phyloP scores from a whole-genome alignment of 1,140 invertebrate species.

The Propsilocerus akamusi region DNA sequence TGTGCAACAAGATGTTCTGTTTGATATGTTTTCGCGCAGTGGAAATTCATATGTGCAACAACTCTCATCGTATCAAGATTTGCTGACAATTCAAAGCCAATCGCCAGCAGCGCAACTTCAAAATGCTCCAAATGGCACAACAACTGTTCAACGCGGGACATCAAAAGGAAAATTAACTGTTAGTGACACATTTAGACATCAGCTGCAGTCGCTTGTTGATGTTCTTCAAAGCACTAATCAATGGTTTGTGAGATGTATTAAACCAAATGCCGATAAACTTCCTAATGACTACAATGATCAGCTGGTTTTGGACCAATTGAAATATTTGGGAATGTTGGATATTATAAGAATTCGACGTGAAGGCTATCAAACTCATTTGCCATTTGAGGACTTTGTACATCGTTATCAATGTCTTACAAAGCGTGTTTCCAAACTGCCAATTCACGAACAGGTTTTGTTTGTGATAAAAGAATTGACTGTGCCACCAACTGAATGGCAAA shows the following conservation, averaged over 20 bases:
- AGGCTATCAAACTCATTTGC: constrained; percentile 80
- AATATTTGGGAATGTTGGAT: constrained; percentile 90
- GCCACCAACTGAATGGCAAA: constrained; percentile 68
- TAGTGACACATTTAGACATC: constrained; percentile 80
- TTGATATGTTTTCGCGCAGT: constrained; percentile 77
- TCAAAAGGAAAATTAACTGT: constrained; percentile 85
- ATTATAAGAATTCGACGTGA: constrained; percentile 86
- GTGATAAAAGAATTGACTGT: constrained; percentile 39
- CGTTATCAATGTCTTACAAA: constrained; percentile 17
- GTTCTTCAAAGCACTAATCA: constrained; percentile 80
- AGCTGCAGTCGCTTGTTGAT: constrained; percentile 80
- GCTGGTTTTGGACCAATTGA: constrained; percentile 75
- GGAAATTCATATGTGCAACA: constrained; percentile 75
- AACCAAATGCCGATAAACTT: constrained; percentile 79
- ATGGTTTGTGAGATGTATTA: constrained; percentile 92
- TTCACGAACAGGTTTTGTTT: constrained; percentile 11
- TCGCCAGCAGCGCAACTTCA: constrained; percentile 3
- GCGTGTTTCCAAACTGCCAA: constrained; percentile 9
- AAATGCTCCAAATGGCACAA: constrained; percentile 21
- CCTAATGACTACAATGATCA: constrained; percentile 65
- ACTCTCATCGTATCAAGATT: constrained; percentile 63
- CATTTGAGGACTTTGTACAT: constrained; percentile 51
- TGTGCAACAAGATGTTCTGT: constrained; percentile 87
- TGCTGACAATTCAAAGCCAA: constrained; percentile 1
- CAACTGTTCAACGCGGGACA: constrained; percentile 65